phyloP scores from a whole-genome alignment of 23 tunicate genomes.

The Oikopleura vanhoeffeni region DNA sequence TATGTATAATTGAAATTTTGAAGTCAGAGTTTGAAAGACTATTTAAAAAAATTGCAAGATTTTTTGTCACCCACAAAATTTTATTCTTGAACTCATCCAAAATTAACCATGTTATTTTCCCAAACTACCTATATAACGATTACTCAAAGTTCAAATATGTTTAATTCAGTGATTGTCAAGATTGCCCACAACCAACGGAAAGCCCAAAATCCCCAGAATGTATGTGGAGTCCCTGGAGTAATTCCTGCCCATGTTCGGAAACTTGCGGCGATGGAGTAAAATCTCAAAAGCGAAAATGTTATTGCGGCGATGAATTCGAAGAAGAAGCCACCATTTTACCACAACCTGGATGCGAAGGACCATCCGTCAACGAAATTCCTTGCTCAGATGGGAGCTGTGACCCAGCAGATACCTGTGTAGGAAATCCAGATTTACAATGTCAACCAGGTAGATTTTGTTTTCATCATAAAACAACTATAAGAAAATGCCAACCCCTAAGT shows the following conservation, averaged over 20 bases:
- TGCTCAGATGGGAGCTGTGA: not conserved
- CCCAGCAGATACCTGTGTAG: not conserved
- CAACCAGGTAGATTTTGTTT: not conserved
- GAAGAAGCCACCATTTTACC: slow-evolving; percentile 11
- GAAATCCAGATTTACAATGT: not conserved
- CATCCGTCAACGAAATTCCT: not conserved
- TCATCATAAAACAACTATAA: too few species aligned
- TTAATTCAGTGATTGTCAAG: too few species aligned
- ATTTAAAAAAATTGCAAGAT: too few species aligned
- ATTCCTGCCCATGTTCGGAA: not conserved
- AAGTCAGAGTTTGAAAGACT: too few species aligned
- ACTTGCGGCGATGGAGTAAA: not conserved
- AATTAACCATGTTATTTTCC: too few species aligned
- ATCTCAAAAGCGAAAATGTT: slow-evolving; percentile 8
- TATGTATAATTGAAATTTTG: too few species aligned
- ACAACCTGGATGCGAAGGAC: slow-evolving; percentile 12
- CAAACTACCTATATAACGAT: too few species aligned
- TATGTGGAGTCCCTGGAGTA: not conserved
- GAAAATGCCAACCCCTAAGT: too few species aligned
- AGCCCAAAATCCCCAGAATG: not conserved
- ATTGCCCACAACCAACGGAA: not conserved
- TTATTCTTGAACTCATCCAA: too few species aligned
- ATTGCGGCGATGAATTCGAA: not conserved
- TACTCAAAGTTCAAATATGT: too few species aligned
- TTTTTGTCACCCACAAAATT: too few species aligned